phyloP scores from a whole-genome alignment of 2,113 vertebrate species.

The Sceloporus undulatus region DNA sequence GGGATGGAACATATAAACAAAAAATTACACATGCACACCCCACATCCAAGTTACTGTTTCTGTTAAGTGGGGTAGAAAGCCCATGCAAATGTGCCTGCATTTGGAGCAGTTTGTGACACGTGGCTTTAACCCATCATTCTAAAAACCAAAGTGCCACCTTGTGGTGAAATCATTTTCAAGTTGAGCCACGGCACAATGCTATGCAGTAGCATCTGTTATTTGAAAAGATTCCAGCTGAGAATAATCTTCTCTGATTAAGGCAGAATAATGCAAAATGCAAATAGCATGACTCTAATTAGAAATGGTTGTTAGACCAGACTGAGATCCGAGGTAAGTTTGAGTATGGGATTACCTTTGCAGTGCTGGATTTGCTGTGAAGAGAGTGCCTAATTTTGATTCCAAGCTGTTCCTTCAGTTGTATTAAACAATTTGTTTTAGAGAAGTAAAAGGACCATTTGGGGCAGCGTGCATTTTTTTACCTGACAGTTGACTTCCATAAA shows the following conservation, averaged over 20 bases:
- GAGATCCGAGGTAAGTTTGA: conserved; percentile 46
- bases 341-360: neutral
- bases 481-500: conserved; percentile 51
- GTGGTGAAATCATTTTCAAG: conserved; percentile 7
- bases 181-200: neutral
- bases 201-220: neutral
- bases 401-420: conserved; percentile 21
- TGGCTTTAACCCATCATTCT: neutral
- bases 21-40: neutral
- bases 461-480: conserved; percentile 34
- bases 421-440: conserved; percentile 54
- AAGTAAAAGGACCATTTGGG: conserved; percentile 44
- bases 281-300: conserved; percentile 45
- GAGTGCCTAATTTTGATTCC: conserved; percentile 60
- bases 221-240: conserved; percentile 10
- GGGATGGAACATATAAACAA: neutral
- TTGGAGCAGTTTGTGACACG: neutral
- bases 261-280: conserved; percentile 34
- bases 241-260: conserved; percentile 44
- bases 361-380: neutral
- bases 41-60: neutral
- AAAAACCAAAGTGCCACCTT: conserved; percentile 60
- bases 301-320: neutral
- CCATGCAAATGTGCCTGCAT: neutral
- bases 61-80: neutral